Conservation (phyloP, 1,140 invertebrate species). For the Bursaphelenchus mucronatus region DNA sequence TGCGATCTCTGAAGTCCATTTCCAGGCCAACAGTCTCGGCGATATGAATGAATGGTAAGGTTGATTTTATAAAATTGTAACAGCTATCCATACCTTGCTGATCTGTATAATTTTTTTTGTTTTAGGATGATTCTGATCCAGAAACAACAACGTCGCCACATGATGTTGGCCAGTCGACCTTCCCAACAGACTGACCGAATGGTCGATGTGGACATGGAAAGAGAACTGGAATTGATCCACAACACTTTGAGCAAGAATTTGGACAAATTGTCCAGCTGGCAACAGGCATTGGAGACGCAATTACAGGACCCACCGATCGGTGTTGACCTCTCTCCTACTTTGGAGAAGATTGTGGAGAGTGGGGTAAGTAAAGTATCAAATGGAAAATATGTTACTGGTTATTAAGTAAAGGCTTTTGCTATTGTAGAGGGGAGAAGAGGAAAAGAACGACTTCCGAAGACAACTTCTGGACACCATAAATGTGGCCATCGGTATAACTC, state of each 20-base stretch:
- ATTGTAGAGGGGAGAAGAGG: conserved; percentile 4
- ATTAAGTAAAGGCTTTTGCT: background rate
- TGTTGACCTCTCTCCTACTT: background rate
- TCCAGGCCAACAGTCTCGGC: conserved; percentile 42
- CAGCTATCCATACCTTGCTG: background rate
- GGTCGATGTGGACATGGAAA: conserved; percentile 44
- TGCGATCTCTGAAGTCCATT: conserved; percentile 41
- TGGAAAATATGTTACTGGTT: background rate
- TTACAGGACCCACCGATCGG: conserved; percentile 5
- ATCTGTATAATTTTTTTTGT: conserved; percentile 11
- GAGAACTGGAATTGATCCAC: conserved; percentile 47
- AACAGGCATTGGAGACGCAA: conserved; percentile 30
- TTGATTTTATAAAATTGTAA: conserved; percentile 12
- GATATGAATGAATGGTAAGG: conserved; percentile 55
- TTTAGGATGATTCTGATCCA: conserved; percentile 48
- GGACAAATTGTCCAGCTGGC: conserved; percentile 33
- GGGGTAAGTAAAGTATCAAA: conserved; percentile 1
- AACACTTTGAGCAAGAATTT: conserved; percentile 30
- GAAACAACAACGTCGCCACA: conserved; percentile 46
- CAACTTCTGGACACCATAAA: conserved; percentile 15
- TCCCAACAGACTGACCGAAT: conserved; percentile 20
- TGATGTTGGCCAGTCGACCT: conserved; percentile 28
- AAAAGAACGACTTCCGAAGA: conserved; percentile 5
- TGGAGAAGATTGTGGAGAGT: conserved; percentile 26
- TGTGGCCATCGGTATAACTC: background rate